Conservation (phyloP, 2,888 invertebrate species). For the Podabrus alpinus region DNA sequence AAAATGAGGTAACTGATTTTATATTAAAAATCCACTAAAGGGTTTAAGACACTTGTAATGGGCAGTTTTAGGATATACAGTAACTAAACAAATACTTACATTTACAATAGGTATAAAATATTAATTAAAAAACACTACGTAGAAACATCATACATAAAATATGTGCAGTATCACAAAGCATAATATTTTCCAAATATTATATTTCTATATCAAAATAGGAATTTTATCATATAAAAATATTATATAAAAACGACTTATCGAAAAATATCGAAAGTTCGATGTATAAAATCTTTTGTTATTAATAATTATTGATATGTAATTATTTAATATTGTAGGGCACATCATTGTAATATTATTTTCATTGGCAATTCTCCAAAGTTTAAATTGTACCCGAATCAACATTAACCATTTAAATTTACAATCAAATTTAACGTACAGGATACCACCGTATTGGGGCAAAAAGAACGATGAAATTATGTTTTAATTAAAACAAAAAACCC, state of each 20-base stretch:
- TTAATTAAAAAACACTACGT: background rate
- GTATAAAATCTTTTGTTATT: background rate
- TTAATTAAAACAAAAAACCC: background rate
- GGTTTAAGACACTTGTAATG: conserved; percentile 9
- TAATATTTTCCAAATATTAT: background rate
- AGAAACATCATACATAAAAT: background rate
- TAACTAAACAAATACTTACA: background rate
- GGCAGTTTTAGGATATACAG: conserved; percentile 9
- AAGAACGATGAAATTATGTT: background rate
- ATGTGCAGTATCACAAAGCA: background rate
- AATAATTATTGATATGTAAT: background rate
- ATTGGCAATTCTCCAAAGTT: background rate
- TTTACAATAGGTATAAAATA: background rate
- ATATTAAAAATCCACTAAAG: conserved; percentile 5
- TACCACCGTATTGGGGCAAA: background rate
- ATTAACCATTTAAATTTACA: background rate
- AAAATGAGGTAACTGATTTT: conserved; percentile 12
- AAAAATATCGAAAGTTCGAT: background rate
- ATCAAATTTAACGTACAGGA: background rate
- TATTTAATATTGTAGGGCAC: background rate
- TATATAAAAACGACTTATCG: background rate
- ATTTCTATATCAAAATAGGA: background rate
- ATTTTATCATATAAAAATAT: background rate
- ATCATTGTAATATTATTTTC: background rate
- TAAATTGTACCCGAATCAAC: background rate